These are phyloP conservation scores for Catharus ustulatus DNA, from an alignment of 2,797 vertebrate species.

Conservation along the genomic window DNA sequence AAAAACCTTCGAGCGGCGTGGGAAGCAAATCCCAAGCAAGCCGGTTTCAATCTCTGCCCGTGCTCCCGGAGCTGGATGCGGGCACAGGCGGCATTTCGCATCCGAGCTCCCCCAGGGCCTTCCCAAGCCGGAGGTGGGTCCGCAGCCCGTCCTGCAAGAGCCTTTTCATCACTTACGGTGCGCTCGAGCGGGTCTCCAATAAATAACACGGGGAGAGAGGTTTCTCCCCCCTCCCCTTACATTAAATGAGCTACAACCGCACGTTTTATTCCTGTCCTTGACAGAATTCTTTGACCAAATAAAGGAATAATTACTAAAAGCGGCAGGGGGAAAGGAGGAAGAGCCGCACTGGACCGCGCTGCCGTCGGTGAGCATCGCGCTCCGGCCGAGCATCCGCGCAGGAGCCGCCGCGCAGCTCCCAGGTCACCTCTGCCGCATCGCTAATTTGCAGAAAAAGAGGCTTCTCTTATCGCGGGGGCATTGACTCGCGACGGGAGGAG, in stretches of 20 bases:
- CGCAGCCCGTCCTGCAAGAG: not conserved
- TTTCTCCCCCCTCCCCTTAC: not conserved
- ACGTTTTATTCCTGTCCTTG: not conserved
- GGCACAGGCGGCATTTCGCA: not conserved
- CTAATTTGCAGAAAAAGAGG: not conserved
- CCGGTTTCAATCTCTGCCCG: not conserved
- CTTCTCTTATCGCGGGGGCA: not conserved
- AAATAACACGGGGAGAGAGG: not conserved
- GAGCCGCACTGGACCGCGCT: not conserved
- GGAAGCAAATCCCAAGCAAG: not conserved
- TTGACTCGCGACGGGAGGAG: not conserved
- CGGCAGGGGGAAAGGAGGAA: not conserved
- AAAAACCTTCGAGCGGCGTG: not conserved
- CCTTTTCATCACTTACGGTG: not conserved
- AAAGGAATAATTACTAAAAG: not conserved
- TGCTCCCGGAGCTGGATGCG: not conserved
- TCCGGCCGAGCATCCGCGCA: not conserved
- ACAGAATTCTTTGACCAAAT: conserved; percentile 18
- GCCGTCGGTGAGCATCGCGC: not conserved
- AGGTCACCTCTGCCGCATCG: not conserved
- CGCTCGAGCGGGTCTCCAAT: not conserved
- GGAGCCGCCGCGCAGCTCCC: not conserved
- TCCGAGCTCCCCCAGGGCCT: not conserved
- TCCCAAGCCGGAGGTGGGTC: not conserved
- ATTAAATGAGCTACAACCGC: not conserved